Percentiles rank a stretch among this genome's conserved stretches.
Conservation (phyloP, 1,140 invertebrate species). For the Drosophila tropicalis region DNA sequence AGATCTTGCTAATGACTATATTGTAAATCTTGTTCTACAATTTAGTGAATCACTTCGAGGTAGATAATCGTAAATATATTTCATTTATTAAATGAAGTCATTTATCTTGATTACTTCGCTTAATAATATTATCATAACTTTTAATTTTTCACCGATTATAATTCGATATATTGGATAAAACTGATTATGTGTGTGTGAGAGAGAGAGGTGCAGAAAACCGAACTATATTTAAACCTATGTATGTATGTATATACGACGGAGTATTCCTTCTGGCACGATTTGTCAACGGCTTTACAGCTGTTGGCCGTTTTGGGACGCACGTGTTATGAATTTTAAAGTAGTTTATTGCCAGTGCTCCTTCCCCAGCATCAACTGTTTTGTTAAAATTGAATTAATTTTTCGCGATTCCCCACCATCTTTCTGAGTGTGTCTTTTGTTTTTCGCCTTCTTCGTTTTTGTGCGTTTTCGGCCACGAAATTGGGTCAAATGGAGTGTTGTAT, state of each 20-base stretch:
- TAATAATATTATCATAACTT: background rate
- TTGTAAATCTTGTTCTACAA: background rate
- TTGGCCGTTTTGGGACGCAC: constrained; percentile 39
- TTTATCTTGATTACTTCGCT: background rate
- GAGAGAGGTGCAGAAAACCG: background rate
- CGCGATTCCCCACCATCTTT: background rate
- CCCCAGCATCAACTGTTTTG: constrained; percentile 40
- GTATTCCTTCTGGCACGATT: constrained; percentile 23
- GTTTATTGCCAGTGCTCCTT: constrained; percentile 35
- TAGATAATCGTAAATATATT: background rate
- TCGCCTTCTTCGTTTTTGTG: constrained; percentile 1
- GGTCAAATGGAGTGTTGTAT: constrained; percentile 1
- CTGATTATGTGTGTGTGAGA: background rate
- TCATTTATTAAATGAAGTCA: background rate
- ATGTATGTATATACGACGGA: too few species aligned
- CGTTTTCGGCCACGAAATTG: constrained; percentile 32
- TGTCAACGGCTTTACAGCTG: constrained; percentile 30
- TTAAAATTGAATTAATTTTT: constrained; percentile 67
- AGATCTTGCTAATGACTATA: background rate
- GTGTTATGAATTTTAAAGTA: constrained; percentile 51
- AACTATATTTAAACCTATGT: background rate
- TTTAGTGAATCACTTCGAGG: background rate
- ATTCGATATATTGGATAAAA: background rate
- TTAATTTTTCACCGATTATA: background rate
- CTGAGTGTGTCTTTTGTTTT: constrained; percentile 38